Conservation (phyloP, 2,888 invertebrate genomes). For the Chydorus sphaericus region DNA sequence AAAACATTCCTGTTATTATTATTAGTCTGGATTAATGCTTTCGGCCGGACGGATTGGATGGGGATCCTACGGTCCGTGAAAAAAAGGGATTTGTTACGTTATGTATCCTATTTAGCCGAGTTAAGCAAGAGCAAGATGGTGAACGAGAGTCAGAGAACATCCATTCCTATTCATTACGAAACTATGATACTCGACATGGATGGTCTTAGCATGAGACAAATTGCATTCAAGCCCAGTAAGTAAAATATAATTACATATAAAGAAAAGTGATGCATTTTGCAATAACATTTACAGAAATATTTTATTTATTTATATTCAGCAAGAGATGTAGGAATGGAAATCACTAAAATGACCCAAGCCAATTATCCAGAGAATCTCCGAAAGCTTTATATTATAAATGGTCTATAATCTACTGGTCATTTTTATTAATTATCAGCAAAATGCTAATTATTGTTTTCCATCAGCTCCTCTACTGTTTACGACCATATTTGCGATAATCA, state of each 20-base stretch:
- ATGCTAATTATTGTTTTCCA: not conserved
- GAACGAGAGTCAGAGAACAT: not conserved
- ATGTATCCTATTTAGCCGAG: too few species aligned
- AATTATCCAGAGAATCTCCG: slow-evolving; percentile 34
- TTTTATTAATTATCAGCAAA: not conserved
- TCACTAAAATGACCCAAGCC: slow-evolving; percentile 20
- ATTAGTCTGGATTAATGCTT: slow-evolving; percentile 54
- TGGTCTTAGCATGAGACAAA: slow-evolving; percentile 27
- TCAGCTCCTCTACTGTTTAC: slow-evolving; percentile 27
- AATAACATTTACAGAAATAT: too few species aligned
- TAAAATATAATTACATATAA: too few species aligned
- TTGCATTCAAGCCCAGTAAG: slow-evolving; percentile 17
- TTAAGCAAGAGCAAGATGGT: not conserved
- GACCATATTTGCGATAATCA: slow-evolving; percentile 29
- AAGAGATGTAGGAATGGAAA: not conserved
- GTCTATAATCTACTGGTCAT: slow-evolving; percentile 16
- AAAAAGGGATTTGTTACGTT: not conserved
- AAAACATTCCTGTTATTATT: too few species aligned
- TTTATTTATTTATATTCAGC: too few species aligned
- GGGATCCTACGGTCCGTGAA: slow-evolving; percentile 27
- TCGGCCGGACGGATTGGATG: slow-evolving; percentile 33
- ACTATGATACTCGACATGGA: slow-evolving; percentile 32
- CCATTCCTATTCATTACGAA: slow-evolving; percentile 25
- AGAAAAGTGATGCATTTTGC: too few species aligned
- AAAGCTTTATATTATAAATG: slow-evolving; percentile 29